A percentile compares a stretch with the other conserved stretches of the same genome.
Conservation (phyloP, 1,140 invertebrate genomes). For the Carposina sasakii region DNA sequence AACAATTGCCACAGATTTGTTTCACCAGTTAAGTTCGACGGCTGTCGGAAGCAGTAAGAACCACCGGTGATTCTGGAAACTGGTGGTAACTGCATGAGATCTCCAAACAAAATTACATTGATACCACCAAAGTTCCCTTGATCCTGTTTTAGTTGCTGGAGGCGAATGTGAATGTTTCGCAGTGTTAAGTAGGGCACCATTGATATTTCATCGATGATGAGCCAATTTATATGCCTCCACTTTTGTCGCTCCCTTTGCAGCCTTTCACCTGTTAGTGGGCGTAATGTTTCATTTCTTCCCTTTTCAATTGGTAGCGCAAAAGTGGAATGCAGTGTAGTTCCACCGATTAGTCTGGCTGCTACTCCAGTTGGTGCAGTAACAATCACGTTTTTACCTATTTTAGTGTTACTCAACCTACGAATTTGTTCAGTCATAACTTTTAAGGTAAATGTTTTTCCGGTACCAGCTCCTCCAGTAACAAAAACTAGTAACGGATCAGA, state of each 20-base stretch:
- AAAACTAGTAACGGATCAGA: slow-evolving; percentile 17
- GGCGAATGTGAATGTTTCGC: slow-evolving; percentile 47
- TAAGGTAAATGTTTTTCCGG: slow-evolving; percentile 45
- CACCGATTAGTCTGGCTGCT: slow-evolving; percentile 35
- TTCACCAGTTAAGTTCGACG: slow-evolving; percentile 30
- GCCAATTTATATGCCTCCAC: slow-evolving; percentile 50
- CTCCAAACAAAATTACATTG: slow-evolving; percentile 45
- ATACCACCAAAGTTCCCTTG: slow-evolving; percentile 22
- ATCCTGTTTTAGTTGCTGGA: slow-evolving; percentile 29
- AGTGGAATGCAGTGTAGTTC: slow-evolving; percentile 32
- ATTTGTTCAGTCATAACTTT: slow-evolving; percentile 18
- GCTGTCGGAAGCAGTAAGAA: slow-evolving; percentile 34
- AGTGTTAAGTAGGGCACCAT: slow-evolving; percentile 51
- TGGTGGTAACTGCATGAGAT: slow-evolving; percentile 50
- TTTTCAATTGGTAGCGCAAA: slow-evolving; percentile 50
- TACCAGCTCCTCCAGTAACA: slow-evolving; percentile 33
- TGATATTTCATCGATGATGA: slow-evolving; percentile 62
- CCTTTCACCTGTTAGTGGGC: slow-evolving; percentile 42
- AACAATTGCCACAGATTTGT: slow-evolving; percentile 46
- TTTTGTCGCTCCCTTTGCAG: slow-evolving; percentile 38
- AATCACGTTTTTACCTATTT: slow-evolving; percentile 28
- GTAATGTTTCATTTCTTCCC: slow-evolving; percentile 33
- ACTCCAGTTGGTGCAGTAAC: slow-evolving; percentile 41
- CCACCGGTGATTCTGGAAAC: slow-evolving; percentile 33
- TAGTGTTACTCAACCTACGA: neutral